Evolutionary conservation across 35 echinoderm and acorn worm genomes (phyloP), one percentile per base, ranked within the genome.

Genomic region (Holothuria glaberrima): DNA sequence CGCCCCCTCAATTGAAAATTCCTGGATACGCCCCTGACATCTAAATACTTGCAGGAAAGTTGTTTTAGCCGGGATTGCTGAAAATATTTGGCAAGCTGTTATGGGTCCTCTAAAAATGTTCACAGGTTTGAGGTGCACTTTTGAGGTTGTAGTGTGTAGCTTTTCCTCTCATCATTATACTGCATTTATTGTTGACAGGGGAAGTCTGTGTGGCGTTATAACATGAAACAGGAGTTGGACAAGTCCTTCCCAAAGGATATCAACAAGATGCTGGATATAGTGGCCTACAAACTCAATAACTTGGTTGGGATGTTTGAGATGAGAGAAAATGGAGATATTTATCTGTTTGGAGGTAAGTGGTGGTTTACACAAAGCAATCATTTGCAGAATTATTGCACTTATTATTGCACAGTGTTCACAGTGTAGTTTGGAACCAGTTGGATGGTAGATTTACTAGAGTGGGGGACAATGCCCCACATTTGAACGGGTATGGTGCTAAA

Each of bases 241-340:
- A 41, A 61, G 56, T 33, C 80, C 2, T 84, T 61, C 30, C 80
- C 80, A 27, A 30, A 84, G 30, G 80, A 84, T 30, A 61, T 84
- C 14, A 84, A 84, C 46, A 84, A 34, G 57, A 31, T 84, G 80
- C 30, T 84, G 0, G 14, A 84, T 31, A 16, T 84, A 27, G 28
- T 34, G 24, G 80, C 57, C 9, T 62, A 61, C 80, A 61, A 84
- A n/a, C 31, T 84, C 22, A 31, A 84, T 33, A 17, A 33, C 80
- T 64, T 84, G 54, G 59, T 84, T 13, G 80, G 80, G 34, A 84
- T 84, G 80, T 84, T 84, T 84, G 80, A 84, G 20, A 62, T 84
- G 80, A 48, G 80, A 4, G 46, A 84, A 52, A 84, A 84, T 64
- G 80, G 80, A 84, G 80, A 84, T 21, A 84, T 84, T 32, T 84